Conservation (phyloP, 2,797 vertebrate genomes). For the Rhinoraja longicauda region DNA sequence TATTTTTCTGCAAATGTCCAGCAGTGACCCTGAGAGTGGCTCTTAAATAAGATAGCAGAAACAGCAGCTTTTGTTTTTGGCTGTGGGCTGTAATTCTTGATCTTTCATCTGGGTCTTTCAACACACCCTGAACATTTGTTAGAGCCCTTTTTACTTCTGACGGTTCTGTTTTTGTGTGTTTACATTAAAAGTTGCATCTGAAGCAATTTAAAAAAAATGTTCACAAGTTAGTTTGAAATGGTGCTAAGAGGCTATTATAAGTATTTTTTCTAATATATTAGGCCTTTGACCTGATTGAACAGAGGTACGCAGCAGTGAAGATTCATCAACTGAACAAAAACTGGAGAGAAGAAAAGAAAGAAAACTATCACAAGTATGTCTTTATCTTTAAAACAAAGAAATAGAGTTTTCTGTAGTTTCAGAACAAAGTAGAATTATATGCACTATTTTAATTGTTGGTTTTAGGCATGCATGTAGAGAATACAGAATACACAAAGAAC, state of each 20-base stretch:
- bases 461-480: conserved; percentile 94
- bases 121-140: too few species aligned
- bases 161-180: not conserved
- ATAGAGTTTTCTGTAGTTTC: conserved; percentile 9
- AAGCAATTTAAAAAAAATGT: not conserved
- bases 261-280: conserved; percentile 47
- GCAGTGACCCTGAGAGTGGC: not conserved
- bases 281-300: conserved; percentile 98
- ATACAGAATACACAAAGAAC: conserved; percentile 99
- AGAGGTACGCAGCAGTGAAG: conserved; percentile 97
- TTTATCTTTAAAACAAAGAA: conserved; percentile 7
- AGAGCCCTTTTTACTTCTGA: not conserved
- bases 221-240: not conserved
- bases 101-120: not conserved
- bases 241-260: not conserved
- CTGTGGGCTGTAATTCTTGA: not conserved
- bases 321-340: conserved; percentile 99
- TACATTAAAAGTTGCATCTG: not conserved
- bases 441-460: conserved; percentile 48
- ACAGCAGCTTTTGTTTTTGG: not conserved
- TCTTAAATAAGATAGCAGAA: not conserved
- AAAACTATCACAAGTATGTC: conserved; percentile 96
- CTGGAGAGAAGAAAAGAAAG: conserved; percentile 98
- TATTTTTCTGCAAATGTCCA: not conserved
- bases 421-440: conserved; percentile 20